These are phyloP conservation scores for Chiridota heheva DNA, from an alignment of 35 echinoderm and acorn worm genomes.

Conservation along the genomic window DNA sequence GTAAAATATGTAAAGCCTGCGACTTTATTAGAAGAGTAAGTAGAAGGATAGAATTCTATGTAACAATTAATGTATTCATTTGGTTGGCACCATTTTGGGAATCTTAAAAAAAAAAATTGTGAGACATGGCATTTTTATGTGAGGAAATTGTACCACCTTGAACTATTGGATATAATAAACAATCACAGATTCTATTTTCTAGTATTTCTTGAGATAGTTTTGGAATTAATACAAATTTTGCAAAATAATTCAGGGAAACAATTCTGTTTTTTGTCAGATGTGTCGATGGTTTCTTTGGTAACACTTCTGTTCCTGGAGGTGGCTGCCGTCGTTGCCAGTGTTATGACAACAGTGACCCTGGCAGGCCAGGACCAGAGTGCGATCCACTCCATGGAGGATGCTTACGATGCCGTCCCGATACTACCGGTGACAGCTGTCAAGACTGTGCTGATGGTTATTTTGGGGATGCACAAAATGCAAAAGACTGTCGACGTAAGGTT, in stretches of 20 bases:
- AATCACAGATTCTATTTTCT: neutral
- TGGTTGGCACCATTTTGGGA: too few relatives aligned
- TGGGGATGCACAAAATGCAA: constrained; percentile 63
- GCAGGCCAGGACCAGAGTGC: constrained; percentile 51
- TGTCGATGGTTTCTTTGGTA: constrained; percentile 87
- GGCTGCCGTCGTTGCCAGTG: constrained; percentile 70
- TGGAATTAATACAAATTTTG: too few relatives aligned
- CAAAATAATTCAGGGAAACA: neutral
- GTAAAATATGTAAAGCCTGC: too few relatives aligned
- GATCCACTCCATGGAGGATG: constrained; percentile 60
- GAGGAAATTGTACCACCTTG: too few relatives aligned
- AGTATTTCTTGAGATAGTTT: too few relatives aligned
- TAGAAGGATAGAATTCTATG: too few relatives aligned
- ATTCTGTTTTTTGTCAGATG: constrained; percentile 57
- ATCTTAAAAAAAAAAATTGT: too few relatives aligned
- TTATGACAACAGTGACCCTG: constrained; percentile 76
- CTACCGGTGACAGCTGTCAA: constrained; percentile 68
- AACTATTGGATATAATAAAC: neutral
- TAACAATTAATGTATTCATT: too few relatives aligned
- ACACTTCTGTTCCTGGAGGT: constrained; percentile 54
- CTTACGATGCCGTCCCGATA: constrained; percentile 53
- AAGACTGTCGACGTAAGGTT: constrained; percentile 69
- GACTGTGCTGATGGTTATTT: constrained; percentile 73
- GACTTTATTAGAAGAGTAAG: too few relatives aligned
- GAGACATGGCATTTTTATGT: too few relatives aligned